Evolutionary conservation across 2,888 invertebrate genomes (phyloP), one percentile per base, ranked within the genome.

Genomic region (Bimastos eiseni): DNA sequence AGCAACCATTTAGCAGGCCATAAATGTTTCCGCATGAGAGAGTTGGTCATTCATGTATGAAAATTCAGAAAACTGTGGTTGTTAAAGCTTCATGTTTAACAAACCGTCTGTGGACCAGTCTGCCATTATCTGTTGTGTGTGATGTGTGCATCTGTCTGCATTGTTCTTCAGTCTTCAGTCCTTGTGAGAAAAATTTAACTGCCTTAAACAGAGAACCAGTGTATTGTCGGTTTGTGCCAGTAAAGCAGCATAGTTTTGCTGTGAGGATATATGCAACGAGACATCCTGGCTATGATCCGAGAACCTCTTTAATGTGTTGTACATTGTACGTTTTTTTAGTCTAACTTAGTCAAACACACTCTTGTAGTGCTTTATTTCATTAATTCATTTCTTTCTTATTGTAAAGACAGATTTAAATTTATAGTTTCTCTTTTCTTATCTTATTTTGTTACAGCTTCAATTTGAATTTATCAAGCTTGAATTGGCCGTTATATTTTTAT

Each of bases 1-100:
- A 34, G 34, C 86, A 86, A 37, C 86, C 86, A 37, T 86, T 86
- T 17, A 86, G 70, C 70, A 30, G 70, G 70, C 70, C n/a, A 8
- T 70, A n/a, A 70, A 17, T 70, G 70, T 70, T 70, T 70, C 70
- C 70, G n/a, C 1, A 8, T n/a, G 4, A 70, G 70, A 70, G n/a
- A 24, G 30, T 70, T 70, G 30, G n/a, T 70, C 15, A 24, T 24
- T 49, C 24, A 6, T 49, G 15, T 49, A 24, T 49, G 49, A 70
- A 30, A 30, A n/a, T 70, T 70, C 8, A 70, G n/a, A 70, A 6
- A 70, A 70, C 70, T 70, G 70, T 70, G 70, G 70, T 70, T 86
- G 86, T 86, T 86, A 37, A 34, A 86, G 86, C 86, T 86, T 86
- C 86, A 86, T 86, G 86, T 36, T 86, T 86, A 34, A 86, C 86